Conservation (phyloP, 1,140 invertebrate genomes). For the Mylabris phalerata region DNA sequence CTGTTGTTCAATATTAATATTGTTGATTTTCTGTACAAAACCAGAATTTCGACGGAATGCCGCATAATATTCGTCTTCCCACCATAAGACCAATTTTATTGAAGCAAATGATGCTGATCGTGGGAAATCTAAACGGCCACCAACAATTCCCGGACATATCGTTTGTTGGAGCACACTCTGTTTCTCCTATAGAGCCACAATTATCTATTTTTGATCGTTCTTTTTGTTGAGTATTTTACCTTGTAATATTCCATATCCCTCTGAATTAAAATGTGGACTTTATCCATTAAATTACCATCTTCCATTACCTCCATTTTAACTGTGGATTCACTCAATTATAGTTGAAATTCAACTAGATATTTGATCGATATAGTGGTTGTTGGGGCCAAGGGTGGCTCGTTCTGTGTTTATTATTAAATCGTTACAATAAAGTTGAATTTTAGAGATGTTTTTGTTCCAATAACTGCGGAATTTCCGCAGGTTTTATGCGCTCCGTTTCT, state of each 20-base stretch:
- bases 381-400: no score
- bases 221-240: constrained; percentile 40
- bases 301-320: constrained; percentile 70
- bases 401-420: no score
- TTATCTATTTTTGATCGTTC: not conserved
- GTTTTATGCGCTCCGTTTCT: no score
- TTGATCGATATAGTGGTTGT: no score
- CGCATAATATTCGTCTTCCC: constrained; percentile 61
- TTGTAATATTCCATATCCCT: constrained; percentile 74
- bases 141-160: constrained; percentile 63
- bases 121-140: constrained; percentile 70
- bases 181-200: constrained; percentile 49
- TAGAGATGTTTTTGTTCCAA: no score
- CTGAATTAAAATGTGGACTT: constrained; percentile 68
- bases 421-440: no score
- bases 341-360: no score
- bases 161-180: constrained; percentile 69
- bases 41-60: constrained; percentile 47
- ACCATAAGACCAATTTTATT: constrained; percentile 71
- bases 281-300: constrained; percentile 78
- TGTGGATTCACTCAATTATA: no score
- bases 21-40: constrained; percentile 38
- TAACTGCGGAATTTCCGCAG: no score
- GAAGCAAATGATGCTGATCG: constrained; percentile 71
- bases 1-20: constrained; percentile 18